Evolutionary conservation across 1,140 invertebrate genomes (phyloP), one percentile per base, ranked within the genome.

Genomic region (Drosophila quadrilineata): DNA sequence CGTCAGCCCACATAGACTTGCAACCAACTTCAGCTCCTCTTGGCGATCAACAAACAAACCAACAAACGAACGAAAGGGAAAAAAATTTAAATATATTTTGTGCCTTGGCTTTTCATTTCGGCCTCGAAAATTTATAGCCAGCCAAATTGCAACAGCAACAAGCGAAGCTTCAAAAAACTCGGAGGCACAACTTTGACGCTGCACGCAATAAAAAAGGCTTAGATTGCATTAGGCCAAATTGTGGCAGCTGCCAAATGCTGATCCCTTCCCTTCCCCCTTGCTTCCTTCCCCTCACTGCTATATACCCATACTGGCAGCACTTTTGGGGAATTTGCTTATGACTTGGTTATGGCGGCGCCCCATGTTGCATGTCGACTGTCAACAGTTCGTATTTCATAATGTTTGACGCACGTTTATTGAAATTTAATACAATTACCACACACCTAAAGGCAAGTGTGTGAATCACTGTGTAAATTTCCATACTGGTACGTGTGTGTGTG

Each of bases 391-490:
- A 58, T 72, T 75, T 76, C 68, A 76, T 66, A 70, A 66, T 49
- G 33, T 66, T 66, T 70, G 31, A 60, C 35, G 19, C 48, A 58
- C 33, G 41, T 72, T 80, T 76, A 84, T 82, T 82, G 77, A 82
- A 84, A 82, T 82, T 84, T 84, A 82, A 82, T 84, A 84, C 77
- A 82, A 82, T 82, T 84, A 84, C 64, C 77, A 43, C 17, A 50
- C 31, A 49, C 62, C 46, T 66, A 46, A 40, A 21, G 38, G 31
- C 10, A 41, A 41, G 14, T 21, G 8, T 9, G 9, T 21, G 17
- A 6, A 6, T 31, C 17, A 4, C 24, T 6, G 21, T 49, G 45
- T 50, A 28, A 35, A 36, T 33, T 6, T 10, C 6, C 14, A n/a
- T 33, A 8, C 14, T 14, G 10, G 12, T 26, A 16, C 3, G 35